phyloP scores from a whole-genome alignment of 2,113 vertebrate genomes.

The Oxyura jamaicensis region DNA sequence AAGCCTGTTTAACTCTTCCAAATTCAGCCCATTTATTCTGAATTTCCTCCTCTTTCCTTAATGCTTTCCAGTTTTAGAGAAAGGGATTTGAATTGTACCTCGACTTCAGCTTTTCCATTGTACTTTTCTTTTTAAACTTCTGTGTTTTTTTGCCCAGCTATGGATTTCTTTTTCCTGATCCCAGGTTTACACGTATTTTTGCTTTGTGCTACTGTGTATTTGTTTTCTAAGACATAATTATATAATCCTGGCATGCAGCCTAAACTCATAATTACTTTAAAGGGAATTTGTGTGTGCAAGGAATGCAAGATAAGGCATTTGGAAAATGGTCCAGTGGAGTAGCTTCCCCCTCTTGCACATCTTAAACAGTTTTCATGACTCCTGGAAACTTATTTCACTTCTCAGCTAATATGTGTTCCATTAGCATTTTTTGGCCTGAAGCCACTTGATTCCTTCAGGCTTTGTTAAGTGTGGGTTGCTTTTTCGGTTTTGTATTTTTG shows the following conservation, averaged over 20 bases:
- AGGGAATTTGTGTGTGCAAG: conserved; percentile 1
- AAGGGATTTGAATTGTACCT: conserved; percentile 47
- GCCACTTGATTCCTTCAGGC: not conserved
- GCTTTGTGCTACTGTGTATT: not conserved
- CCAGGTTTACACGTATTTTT: not conserved
- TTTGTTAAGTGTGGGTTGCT: not conserved
- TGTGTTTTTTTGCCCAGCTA: not conserved
- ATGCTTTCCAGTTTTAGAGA: conserved; percentile 39
- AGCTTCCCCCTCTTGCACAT: not conserved
- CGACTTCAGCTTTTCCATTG: not conserved
- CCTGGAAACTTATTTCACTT: conserved; percentile 24
- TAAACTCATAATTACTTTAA: conserved; percentile 15
- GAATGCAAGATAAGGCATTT: not conserved
- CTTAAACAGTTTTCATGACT: not conserved
- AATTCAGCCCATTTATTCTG: conserved; percentile 47
- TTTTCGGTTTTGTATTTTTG: not conserved
- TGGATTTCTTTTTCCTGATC: not conserved
- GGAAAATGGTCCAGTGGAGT: conserved; percentile 1
- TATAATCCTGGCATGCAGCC: not conserved
- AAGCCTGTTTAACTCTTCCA: conserved; percentile 57
- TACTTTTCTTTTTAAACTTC: not conserved
- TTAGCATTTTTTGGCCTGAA: conserved; percentile 16
- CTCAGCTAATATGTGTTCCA: conserved; percentile 5
- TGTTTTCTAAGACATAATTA: not conserved
- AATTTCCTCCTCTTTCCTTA: conserved; percentile 56